phyloP scores from a whole-genome alignment of 2,797 vertebrate genomes.

The Enteromius unitaeniatus region DNA sequence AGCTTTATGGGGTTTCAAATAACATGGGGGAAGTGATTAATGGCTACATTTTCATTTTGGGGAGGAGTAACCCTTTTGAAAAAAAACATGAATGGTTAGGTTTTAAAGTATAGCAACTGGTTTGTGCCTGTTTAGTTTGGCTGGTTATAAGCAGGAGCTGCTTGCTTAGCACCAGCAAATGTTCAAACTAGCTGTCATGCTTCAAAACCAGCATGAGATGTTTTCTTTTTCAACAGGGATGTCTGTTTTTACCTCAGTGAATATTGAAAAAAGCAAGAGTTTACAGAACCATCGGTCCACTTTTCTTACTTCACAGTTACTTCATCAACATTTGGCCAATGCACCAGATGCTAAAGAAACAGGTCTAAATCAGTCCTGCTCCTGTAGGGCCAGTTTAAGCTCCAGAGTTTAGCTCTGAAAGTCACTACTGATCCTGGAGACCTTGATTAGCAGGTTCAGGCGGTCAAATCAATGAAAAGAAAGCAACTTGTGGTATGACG shows the following conservation, averaged over 20 bases:
- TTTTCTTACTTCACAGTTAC: not conserved
- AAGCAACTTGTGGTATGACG: not conserved
- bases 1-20: too few relatives aligned
- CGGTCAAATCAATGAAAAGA: not conserved
- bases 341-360: not conserved
- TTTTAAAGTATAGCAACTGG: not conserved
- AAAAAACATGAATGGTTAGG: not conserved
- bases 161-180: not conserved
- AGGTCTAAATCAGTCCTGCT: not conserved
- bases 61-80: too few relatives aligned
- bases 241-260: not conserved
- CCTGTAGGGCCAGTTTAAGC: not conserved
- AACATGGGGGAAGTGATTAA: too few relatives aligned
- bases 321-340: not conserved
- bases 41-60: too few relatives aligned
- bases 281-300: not conserved
- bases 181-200: not conserved
- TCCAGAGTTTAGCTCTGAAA: not conserved
- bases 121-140: not conserved
- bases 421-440: not conserved
- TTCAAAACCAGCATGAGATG: not conserved
- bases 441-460: not conserved
- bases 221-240: not conserved
- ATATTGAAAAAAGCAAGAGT: not conserved
- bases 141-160: not conserved